Evolutionary conservation across 1,140 invertebrate genomes (phyloP), one percentile per base, ranked within the genome.

Genomic region (Theocolax elegans): DNA sequence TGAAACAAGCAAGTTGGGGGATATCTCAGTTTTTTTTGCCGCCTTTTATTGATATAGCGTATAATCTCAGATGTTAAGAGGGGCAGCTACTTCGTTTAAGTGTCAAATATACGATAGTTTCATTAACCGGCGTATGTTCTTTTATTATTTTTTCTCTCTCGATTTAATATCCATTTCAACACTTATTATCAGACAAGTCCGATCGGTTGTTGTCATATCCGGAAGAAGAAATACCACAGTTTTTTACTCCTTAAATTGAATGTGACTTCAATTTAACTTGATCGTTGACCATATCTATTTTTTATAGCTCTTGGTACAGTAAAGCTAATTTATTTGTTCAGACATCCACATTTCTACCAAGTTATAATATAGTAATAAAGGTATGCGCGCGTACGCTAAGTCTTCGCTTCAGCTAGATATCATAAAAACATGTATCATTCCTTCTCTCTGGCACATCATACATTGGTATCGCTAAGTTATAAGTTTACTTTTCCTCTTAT

Each of bases 1-100:
- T 86, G 82, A 85, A 87, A 86, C 84, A 87, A 87, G 85, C 85
- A 86, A 85, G 83, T 84, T 85, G 84, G 85, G 83, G 83, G 83
- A 86, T 85, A 85, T 85, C 83, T 86, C 84, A 86, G 81, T 84
- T 84, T 83, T 76, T 60, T 71, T 78, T 77, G 81, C 84, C 83
- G 81, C 79, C 84, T 59, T 72, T 81, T 77, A 81, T 79, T 77
- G 76, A 81, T 83, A 82, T 79, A 71, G 63, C 59, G 44, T 66
- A 66, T n/a, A 60, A 27, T 71, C 60, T 83, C 78, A 77, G 78
- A 83, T 84, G 80, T 82, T 79, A 80, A 79, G 77, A 83, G 83
- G 78, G 80, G 81, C 81, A 85, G 83, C 81, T 78, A 71, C 44
- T 66, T 60, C 51, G 76, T 82, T 71, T 82, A 82, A 76, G 77